These are phyloP conservation scores for Cerastoderma edule DNA, from an alignment of 2,888 invertebrate species.

Conservation along the genomic window DNA sequence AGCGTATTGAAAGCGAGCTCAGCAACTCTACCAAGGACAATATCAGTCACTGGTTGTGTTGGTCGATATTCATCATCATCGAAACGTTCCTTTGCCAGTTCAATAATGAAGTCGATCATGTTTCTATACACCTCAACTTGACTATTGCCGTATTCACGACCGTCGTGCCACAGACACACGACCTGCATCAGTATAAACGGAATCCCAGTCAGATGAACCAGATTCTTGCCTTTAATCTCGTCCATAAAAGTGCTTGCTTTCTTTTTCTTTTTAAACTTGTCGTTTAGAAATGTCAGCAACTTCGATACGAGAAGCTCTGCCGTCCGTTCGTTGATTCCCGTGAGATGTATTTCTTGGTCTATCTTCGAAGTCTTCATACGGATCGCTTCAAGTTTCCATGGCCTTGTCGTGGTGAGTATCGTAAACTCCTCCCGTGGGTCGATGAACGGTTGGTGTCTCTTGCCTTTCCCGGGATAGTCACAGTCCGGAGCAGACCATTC, in stretches of 20 bases:
- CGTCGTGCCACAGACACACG: conserved; percentile 30
- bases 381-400: conserved; percentile 19
- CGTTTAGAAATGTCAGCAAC: neutral
- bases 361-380: neutral
- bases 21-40: neutral
- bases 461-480: neutral
- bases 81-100: neutral
- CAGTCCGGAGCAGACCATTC: conserved; percentile 1
- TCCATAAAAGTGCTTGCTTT: neutral
- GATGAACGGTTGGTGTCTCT: too few relatives aligned
- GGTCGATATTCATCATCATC: neutral
- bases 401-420: neutral
- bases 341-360: conserved; percentile 1
- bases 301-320: too few relatives aligned
- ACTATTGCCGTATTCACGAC: neutral
- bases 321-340: too few relatives aligned
- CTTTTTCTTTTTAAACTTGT: neutral
- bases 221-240: neutral
- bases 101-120: neutral
- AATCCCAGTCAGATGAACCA: conserved; percentile 3
- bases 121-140: neutral
- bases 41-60: neutral
- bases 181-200: conserved; percentile 28
- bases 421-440: conserved; percentile 12
- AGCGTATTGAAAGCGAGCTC: neutral